Evolutionary conservation across 2,797 vertebrate species (phyloP), one percentile per base, ranked within the genome.

Genomic region (Nannoperca obscura): DNA sequence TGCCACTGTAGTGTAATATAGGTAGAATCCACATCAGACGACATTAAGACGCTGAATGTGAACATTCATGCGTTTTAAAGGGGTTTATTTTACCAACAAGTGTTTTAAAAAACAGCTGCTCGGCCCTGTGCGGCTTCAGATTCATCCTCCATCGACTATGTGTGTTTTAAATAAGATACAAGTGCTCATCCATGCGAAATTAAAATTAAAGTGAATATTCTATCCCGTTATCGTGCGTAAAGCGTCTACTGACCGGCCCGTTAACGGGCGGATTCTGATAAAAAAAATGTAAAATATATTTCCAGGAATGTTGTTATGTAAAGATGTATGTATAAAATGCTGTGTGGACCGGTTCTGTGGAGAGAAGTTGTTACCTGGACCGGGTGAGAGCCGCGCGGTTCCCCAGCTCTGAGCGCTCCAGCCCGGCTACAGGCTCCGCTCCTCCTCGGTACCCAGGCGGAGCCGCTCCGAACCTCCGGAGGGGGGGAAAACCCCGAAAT

Each of bases 331-430:
- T 34, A 15, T 9, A 9, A 15, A 30, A 53, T 34, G 49, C 0
- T 17, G 49, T 24, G 52, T 30, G 66, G 17, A 27, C 17, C 19
- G 34, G 59, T 27, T 80, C 44, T 64, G 50, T 30, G 78, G 40
- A 40, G 49, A 74, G 63, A 89, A 92, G 83, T 91, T 90, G 89
- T 24, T 95, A 95, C 95, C 95, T 94, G 91, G 86, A 88, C 76
- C 83, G 86, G 83, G 78, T 81, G 64, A 79, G 72, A 83, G 84
- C 84, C 67, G 91, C 91, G 91, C 87, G 74, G 80, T 84, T 82
- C 77, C 84, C 83, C 88, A 46, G 89, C 66, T 92, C 82, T 76
- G 90, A 87, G 86, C 89, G 92, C 91, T 94, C 91, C 89, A 82
- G 81, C 87, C 85, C 85, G 90, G 90, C 78, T 83, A 84, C 76